phyloP scores from a whole-genome alignment of 2,797 vertebrate genomes.

The Falco berigora region DNA sequence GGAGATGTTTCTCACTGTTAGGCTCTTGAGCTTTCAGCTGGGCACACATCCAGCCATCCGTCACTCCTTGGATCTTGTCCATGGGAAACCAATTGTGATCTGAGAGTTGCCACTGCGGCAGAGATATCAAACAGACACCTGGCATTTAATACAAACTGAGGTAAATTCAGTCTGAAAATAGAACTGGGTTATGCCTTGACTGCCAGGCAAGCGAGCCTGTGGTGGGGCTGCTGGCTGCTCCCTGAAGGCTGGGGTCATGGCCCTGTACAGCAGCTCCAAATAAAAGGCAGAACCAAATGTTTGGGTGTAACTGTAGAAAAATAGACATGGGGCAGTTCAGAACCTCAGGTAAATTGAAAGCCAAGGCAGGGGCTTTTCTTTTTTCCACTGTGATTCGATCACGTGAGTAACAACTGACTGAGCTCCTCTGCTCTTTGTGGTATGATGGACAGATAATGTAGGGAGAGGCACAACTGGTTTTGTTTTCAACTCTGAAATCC shows the following conservation, averaged over 20 bases:
- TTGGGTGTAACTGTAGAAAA: background rate
- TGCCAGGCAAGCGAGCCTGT: background rate
- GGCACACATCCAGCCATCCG: background rate
- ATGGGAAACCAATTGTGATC: background rate
- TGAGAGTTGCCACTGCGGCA: background rate
- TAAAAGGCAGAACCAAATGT: background rate
- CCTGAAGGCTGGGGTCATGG: background rate
- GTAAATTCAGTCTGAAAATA: background rate
- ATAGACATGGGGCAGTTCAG: background rate
- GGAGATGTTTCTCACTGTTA: background rate
- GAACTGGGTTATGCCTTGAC: background rate
- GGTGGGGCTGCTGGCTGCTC: background rate
- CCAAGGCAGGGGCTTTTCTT: background rate
- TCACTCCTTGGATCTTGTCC: conserved; percentile 21
- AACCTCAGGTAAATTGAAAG: background rate
- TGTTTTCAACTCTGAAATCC: conserved; percentile 20
- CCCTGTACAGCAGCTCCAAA: background rate
- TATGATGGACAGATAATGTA: background rate
- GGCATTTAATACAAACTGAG: background rate
- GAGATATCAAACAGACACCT: background rate
- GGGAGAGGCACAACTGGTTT: background rate
- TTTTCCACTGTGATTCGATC: background rate
- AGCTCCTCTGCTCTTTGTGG: background rate
- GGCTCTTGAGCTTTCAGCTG: background rate
- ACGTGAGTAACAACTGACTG: background rate